These are phyloP conservation scores for Caenorhabditis zanzibari DNA, from an alignment of 2,888 invertebrate species.

Conservation along the genomic window DNA sequence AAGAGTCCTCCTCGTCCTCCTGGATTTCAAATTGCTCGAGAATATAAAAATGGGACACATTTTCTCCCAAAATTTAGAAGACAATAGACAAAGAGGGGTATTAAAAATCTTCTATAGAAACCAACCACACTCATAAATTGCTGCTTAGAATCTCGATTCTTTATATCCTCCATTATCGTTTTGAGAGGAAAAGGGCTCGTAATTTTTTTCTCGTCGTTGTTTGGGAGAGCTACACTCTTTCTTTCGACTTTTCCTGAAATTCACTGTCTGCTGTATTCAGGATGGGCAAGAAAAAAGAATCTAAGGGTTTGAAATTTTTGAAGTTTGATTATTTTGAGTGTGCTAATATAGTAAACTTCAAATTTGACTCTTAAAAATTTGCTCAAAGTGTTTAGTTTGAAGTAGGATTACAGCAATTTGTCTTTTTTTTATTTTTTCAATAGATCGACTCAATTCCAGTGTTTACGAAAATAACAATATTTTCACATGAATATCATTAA, in stretches of 20 bases:
- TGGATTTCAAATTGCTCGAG: neutral
- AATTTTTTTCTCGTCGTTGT: conserved; percentile 22
- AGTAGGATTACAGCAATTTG: too few species aligned
- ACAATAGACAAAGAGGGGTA: conserved; percentile 19
- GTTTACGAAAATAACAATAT: too few species aligned
- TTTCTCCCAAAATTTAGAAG: conserved; percentile 1
- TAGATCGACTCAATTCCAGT: too few species aligned
- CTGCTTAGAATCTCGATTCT: conserved; percentile 28
- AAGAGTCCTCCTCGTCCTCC: neutral
- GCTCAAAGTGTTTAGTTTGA: too few species aligned
- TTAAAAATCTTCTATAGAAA: conserved; percentile 64
- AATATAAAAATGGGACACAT: neutral
- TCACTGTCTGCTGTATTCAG: neutral
- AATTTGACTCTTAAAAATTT: too few species aligned
- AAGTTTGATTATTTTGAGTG: neutral
- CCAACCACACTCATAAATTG: conserved; percentile 60
- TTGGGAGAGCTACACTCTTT: neutral
- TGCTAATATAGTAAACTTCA: too few species aligned
- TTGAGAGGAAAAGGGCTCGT: conserved; percentile 6
- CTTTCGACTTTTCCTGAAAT: conserved; percentile 7
- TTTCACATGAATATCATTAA: too few species aligned
- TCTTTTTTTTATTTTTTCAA: too few species aligned
- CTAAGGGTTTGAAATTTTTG: conserved; percentile 22
- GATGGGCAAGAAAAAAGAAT: conserved; percentile 48
- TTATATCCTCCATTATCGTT: conserved; percentile 47